phyloP scores from a whole-genome alignment of 64 coral and sea anemone genomes.

The Stylophora pistillata region DNA sequence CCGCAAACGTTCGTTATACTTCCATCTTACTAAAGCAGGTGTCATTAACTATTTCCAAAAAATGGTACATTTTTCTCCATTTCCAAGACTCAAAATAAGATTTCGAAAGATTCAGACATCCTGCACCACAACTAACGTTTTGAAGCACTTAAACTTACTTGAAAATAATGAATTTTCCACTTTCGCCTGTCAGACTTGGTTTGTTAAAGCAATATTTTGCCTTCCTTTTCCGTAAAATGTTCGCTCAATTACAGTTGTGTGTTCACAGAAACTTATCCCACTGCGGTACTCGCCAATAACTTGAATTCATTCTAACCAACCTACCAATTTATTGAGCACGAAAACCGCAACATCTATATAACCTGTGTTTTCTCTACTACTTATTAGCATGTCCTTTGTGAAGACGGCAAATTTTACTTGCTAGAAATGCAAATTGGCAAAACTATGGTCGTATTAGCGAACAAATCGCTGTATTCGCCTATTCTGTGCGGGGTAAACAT shows the following conservation, averaged over 20 bases:
- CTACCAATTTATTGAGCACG: not conserved
- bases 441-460: slow-evolving; percentile 51
- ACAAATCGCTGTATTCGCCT: slow-evolving; percentile 30
- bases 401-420: slow-evolving; percentile 38
- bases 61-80: not conserved
- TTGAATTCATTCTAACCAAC: not conserved
- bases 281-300: not conserved
- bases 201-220: slow-evolving; percentile 7
- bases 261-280: not conserved
- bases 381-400: slow-evolving; percentile 45
- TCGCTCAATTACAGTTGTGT: not conserved
- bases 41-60: not conserved
- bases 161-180: slow-evolving; percentile 29
- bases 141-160: slow-evolving; percentile 30
- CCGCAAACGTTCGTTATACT: not conserved
- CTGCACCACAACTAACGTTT: not conserved
- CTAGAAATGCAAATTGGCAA: slow-evolving; percentile 48
- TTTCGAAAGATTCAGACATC: not conserved
- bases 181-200: not conserved
- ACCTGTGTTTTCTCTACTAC: not conserved
- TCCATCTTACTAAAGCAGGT: not conserved
- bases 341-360: slow-evolving; percentile 7
- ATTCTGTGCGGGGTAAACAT: slow-evolving; percentile 45
- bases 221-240: not conserved
- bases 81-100: not conserved